Percentiles rank a stretch among this genome's conserved stretches.
These are phyloP conservation scores for Drosophila orena DNA, from an alignment of 1,140 invertebrate species.

Conservation along the genomic window DNA sequence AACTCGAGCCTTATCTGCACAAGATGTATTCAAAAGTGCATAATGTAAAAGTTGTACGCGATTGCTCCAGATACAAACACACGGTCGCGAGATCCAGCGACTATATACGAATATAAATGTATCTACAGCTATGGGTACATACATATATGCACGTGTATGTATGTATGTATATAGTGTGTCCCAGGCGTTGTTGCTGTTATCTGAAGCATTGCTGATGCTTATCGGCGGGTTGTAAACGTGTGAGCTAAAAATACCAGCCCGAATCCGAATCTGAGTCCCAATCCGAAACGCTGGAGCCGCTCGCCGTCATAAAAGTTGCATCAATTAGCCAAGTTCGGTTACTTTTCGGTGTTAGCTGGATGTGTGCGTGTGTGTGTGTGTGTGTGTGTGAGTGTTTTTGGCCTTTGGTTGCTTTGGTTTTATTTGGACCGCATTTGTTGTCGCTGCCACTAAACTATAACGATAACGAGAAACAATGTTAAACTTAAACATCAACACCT, in stretches of 20 bases:
- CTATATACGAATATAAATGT: not conserved
- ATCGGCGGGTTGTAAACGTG: constrained; percentile 74
- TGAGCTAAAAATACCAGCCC: constrained; percentile 73
- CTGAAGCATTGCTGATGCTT: constrained; percentile 78
- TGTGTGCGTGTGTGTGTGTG: constrained; percentile 14
- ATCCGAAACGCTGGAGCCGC: constrained; percentile 8
- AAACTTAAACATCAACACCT: constrained; percentile 84
- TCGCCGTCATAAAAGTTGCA: constrained; percentile 70
- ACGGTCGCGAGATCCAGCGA: constrained; percentile 7
- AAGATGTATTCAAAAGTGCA: constrained; percentile 80
- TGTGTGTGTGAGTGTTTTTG: constrained; percentile 9
- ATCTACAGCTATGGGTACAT: not conserved
- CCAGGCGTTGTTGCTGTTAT: constrained; percentile 59
- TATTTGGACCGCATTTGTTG: constrained; percentile 67
- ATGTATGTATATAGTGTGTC: constrained; percentile 10
- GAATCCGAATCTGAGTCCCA: constrained; percentile 44
- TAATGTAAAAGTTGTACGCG: constrained; percentile 80
- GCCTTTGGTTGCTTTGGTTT: not conserved
- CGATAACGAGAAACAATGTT: constrained; percentile 84
- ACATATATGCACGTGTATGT: not conserved
- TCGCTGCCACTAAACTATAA: constrained; percentile 84
- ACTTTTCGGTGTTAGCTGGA: constrained; percentile 38
- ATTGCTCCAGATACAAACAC: constrained; percentile 73
- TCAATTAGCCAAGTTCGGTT: constrained; percentile 76
- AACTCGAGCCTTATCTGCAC: constrained; percentile 55